Base-by-base conservation (phyloP, 2,888 invertebrate species). In the Leistus spinibarbis region DNA sequence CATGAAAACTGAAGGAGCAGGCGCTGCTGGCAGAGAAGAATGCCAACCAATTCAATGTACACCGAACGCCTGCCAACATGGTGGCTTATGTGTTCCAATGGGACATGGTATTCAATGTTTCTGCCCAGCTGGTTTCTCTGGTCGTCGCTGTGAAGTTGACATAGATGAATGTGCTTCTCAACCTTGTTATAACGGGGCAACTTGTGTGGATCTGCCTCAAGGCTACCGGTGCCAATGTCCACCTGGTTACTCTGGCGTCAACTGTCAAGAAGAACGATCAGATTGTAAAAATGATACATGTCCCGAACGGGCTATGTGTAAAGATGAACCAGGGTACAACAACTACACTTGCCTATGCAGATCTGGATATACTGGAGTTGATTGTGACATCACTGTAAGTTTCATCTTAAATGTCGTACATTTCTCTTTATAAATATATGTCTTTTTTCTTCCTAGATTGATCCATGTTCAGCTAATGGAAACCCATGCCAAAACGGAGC, bases 261-360 rank as follows among this genome's bases (percentile, higher is more conserved):
- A 97, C 83, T 98, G 98, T 82, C 97, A 98, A 87, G 95, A 96
- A 83, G 96, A 97, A 85, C 90, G 92, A 80, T 93, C 94, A 16
- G 96, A 98, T 81, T 98, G 97, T 82, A 88, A 88, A 79, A 94
- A 93, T 82, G 94, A 95, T 77, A 95, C 98, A 0, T 99, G 99
- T 81, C 96, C 96, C 0, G 97, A 97, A 82, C 89, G 97, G 81
- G 98, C 98, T 2, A 97, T 97, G 95, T 99, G 99, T 85, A 97
- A 98, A 86, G 96, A 98, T 84, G 95, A 93, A 85, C 97, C 94
- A 19, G 96, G 94, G 76, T 91, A 90, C 80, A 95, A 94, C 80
- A 97, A 97, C 82, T 93, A 91, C 81, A 96, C 96, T 0, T 99
- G 99, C 83, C 88, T 98, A 9, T 99, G 99, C 83, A 89, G 97